Evolutionary conservation across 2,113 vertebrate genomes (phyloP), one percentile per base, ranked within the genome.

Genomic region (Anthoscopus minutus): DNA sequence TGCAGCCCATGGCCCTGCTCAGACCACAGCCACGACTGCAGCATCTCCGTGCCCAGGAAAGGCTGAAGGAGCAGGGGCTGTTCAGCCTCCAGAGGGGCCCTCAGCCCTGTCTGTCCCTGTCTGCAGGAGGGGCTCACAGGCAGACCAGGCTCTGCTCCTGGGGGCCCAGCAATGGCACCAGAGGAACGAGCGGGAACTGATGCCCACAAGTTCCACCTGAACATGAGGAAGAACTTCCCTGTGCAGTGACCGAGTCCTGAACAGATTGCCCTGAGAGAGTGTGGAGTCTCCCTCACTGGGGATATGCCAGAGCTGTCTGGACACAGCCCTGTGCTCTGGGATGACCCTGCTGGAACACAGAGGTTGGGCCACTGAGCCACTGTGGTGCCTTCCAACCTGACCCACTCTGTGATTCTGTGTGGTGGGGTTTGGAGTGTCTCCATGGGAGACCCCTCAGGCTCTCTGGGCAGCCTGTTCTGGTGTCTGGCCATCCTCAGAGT

Each of bases 171-270:
- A 44, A 4, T 22, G 38, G 69, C 45, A 53, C 61, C 17, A 25
- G 45, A 21, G n/a, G 7, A 51, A 24, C 0, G 0, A 7, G 38
- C 60, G 44, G 45, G 47, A 40, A 5, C 45, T 47, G 69, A 22
- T 60, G 24, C 5, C 30, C 53, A 13, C 45, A 25, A 4, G 5
- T 25, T 30, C 28, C 45, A 40, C 40, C 78, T 76, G 78, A 51
- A 38, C 5, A 1, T 18, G 45, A 69, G n/a, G 54, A 22, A 35
- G 28, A 60, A 53, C 7, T 53, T 18, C 14, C 30, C 61, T 74
- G n/a, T 40, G 70, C n/a, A 38, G 7, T 53, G 53, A 30, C 38
- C 0, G 0, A 74, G 53, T 69, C 18, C 5, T 81, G 61, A 33
- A 15, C 44, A 65, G 66, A 45, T n/a, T n/a, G 5, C 4, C 13